Conservation (phyloP, 2,797 vertebrate species). For the Acanthopagrus latus region DNA sequence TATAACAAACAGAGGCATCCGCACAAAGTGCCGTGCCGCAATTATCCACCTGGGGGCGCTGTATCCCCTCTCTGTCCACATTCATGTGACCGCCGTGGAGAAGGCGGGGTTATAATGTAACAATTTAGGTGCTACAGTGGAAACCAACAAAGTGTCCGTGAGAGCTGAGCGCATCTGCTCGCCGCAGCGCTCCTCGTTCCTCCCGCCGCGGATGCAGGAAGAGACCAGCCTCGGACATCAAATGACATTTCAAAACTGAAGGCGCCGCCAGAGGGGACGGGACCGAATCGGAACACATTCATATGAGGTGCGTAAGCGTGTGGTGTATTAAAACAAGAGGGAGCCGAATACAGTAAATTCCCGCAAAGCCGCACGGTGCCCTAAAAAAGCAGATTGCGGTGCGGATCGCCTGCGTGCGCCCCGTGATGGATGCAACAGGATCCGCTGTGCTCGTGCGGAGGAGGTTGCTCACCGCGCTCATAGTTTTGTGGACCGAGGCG, state of each 20-base stretch:
- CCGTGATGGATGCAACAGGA: conserved; percentile 69
- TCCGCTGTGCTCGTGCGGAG: conserved; percentile 29
- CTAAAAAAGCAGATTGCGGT: not conserved
- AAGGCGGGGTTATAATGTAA: conserved; percentile 82
- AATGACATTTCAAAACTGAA: conserved; percentile 58
- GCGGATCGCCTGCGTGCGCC: conserved; percentile 21
- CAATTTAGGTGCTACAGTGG: conserved; percentile 72
- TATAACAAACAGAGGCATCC: not conserved
- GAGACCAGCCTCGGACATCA: conserved; percentile 51
- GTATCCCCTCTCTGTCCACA: conserved; percentile 24
- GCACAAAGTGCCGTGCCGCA: not conserved
- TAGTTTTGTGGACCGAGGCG: conserved; percentile 77
- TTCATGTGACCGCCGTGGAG: conserved; percentile 77
- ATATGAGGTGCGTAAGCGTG: conserved; percentile 80
- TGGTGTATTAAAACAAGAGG: conserved; percentile 29
- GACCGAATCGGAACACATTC: conserved; percentile 63
- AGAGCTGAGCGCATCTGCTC: conserved; percentile 48
- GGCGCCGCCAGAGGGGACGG: conserved; percentile 50
- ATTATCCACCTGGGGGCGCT: conserved; percentile 70
- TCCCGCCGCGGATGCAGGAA: conserved; percentile 24
- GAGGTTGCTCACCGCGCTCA: conserved; percentile 34
- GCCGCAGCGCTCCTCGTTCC: conserved; percentile 12
- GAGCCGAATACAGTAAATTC: conserved; percentile 33
- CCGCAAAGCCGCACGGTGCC: conserved; percentile 42
- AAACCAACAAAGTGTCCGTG: conserved; percentile 69